Percentiles rank a stretch among this genome's conserved stretches.
Conservation (phyloP, 2,113 vertebrate genomes). For the Pelecanoides urinatrix region DNA sequence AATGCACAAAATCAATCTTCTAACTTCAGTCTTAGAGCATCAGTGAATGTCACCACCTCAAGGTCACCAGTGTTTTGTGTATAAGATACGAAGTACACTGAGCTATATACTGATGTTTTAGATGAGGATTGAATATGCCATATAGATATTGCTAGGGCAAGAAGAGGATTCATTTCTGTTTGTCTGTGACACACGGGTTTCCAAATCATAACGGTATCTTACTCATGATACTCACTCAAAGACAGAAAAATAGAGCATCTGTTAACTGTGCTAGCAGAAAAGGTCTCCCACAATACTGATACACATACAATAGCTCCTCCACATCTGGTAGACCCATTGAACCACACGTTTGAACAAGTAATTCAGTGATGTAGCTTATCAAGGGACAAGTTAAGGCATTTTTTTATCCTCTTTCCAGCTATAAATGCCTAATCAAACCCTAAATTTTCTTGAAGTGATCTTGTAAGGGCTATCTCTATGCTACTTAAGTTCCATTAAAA, state of each 20-base stretch:
- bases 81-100: neutral
- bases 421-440: neutral
- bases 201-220: neutral
- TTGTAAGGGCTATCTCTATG: neutral
- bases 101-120: neutral
- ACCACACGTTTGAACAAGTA: neutral
- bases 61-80: neutral
- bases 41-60: neutral
- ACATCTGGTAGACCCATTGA: neutral
- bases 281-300: neutral
- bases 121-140: neutral
- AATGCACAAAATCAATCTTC: neutral
- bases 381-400: neutral
- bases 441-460: neutral
- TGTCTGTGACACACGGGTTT: neutral
- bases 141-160: neutral
- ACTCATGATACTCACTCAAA: neutral
- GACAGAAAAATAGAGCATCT: neutral
- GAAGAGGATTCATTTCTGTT: neutral
- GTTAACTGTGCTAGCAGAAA: neutral
- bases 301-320: neutral
- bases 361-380: neutral
- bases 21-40: neutral
- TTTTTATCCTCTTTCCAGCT: neutral
- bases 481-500: neutral